Evolutionary conservation across 2,888 invertebrate species (phyloP).

Genomic region (Spatulosminthurus flaviceps): DNA sequence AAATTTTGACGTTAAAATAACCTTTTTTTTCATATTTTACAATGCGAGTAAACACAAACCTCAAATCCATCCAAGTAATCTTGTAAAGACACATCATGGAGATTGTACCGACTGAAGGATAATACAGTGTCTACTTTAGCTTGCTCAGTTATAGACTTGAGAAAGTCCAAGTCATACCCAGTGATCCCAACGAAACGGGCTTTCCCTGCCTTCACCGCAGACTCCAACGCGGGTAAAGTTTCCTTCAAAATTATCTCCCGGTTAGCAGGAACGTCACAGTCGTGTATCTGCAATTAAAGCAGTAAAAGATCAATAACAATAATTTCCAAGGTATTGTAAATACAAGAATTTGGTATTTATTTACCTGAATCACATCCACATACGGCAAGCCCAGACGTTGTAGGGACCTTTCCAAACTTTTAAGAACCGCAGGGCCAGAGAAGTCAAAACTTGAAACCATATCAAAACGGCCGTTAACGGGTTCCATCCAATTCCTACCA

Average conservation of each 20-base stretch:
- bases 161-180: constrained; percentile 80
- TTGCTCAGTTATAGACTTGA: constrained; percentile 76
- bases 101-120: constrained; percentile 81
- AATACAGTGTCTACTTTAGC: constrained; percentile 77
- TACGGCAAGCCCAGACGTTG: constrained; percentile 78
- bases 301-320: neutral
- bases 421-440: constrained; percentile 76
- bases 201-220: constrained; percentile 74
- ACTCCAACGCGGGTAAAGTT: constrained; percentile 83
- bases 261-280: constrained; percentile 82
- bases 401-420: constrained; percentile 81
- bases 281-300: constrained; percentile 77
- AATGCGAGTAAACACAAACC: constrained; percentile 68
- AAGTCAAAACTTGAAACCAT: constrained; percentile 77
- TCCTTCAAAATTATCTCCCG: constrained; percentile 81
- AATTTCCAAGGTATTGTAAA: neutral
- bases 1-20: neutral
- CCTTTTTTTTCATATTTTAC: neutral
- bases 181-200: constrained; percentile 86
- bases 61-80: constrained; percentile 80
- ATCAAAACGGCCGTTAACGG: constrained; percentile 76
- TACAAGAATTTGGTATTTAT: no score
- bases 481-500: constrained; percentile 65
- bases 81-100: constrained; percentile 80
- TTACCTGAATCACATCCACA: constrained; percentile 88